Percentiles rank a stretch among this genome's conserved stretches.
phyloP scores from a whole-genome alignment of 2,113 vertebrate species.

The Ginglymostoma cirratum region DNA sequence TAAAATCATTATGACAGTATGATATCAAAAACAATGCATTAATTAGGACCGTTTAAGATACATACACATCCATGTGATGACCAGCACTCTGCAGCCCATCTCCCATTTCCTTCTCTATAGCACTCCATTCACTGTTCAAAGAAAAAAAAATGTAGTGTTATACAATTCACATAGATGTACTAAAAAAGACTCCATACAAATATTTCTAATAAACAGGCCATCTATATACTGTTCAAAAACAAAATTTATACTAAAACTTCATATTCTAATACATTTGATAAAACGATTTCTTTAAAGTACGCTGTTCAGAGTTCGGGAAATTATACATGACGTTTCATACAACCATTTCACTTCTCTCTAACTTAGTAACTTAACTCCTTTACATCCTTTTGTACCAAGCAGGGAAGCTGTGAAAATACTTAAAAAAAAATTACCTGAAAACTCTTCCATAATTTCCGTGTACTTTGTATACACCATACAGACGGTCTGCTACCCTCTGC shows the following conservation, averaged over 20 bases:
- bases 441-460: conserved; percentile 95
- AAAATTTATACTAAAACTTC: neutral
- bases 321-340: neutral
- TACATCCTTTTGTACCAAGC: neutral
- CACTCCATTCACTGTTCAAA: conserved; percentile 80
- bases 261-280: neutral
- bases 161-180: neutral
- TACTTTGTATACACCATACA: conserved; percentile 94
- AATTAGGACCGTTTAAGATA: conserved; percentile 42
- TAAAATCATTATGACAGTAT: conserved; percentile 32
- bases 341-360: neutral
- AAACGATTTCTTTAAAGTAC: neutral
- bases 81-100: conserved; percentile 91
- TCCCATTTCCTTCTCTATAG: conserved; percentile 91
- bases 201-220: neutral
- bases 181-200: neutral
- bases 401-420: neutral
- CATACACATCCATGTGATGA: conserved; percentile 94
- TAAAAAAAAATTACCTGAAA: conserved; percentile 71
- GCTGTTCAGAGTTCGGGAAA: neutral
- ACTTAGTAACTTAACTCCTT: neutral
- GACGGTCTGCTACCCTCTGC: conserved; percentile 86
- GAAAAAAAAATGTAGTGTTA: neutral
- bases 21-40: neutral
- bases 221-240: neutral